Conservation (phyloP, 2,113 vertebrate genomes). For the Typhlomys cinereus region DNA sequence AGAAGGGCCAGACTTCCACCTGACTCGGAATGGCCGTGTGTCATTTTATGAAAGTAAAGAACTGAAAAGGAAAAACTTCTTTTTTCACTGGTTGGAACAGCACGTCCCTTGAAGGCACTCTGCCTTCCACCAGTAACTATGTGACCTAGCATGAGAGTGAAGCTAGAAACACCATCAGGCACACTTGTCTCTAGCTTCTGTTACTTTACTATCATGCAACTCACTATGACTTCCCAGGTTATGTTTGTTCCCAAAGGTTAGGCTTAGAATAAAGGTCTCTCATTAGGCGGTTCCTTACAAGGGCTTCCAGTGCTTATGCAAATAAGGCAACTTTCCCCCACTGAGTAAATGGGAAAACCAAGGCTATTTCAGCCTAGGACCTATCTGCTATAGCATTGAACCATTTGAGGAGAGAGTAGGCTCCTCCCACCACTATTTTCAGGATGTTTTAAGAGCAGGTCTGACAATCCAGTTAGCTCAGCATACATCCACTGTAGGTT, state of each 20-base stretch:
- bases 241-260: neutral
- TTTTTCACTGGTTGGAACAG: neutral
- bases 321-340: neutral
- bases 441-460: neutral
- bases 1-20: constrained; percentile 26
- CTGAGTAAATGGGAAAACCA: neutral
- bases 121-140: neutral
- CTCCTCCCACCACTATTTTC: neutral
- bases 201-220: neutral
- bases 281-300: neutral
- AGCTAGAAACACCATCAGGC: neutral
- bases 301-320: neutral
- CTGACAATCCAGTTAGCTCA: neutral
- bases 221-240: neutral
- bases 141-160: neutral
- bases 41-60: constrained; percentile 29
- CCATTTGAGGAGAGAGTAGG: neutral
- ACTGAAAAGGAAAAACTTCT: constrained; percentile 15
- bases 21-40: neutral
- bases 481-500: neutral
- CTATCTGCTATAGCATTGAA: neutral
- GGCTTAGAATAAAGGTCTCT: neutral
- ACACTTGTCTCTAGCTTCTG: neutral
- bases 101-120: neutral
- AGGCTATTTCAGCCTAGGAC: neutral